phyloP scores from a whole-genome alignment of 1,140 invertebrate genomes.

The Holotrichia oblita region DNA sequence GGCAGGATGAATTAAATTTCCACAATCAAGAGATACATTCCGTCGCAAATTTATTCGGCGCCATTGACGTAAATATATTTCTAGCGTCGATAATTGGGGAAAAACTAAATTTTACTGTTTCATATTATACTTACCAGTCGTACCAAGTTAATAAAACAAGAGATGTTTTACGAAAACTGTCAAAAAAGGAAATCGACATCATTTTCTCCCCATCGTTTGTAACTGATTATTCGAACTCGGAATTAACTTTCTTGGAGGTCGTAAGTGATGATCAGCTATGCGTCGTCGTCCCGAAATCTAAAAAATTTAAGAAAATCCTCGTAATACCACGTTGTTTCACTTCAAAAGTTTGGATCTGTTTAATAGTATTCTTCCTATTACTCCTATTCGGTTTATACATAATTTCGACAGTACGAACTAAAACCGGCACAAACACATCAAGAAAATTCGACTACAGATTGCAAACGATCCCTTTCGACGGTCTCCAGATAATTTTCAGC shows the following conservation, averaged over 20 bases:
- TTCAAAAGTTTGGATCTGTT: background rate
- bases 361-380: background rate
- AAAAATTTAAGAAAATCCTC: background rate
- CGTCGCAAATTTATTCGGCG: background rate
- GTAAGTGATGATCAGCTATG: background rate
- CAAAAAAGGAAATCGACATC: background rate
- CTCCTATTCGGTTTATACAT: background rate
- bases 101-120: background rate
- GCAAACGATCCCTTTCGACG: background rate
- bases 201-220: background rate
- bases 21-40: background rate
- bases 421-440: background rate
- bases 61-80: background rate
- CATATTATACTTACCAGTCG: background rate
- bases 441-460: background rate
- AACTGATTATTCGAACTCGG: background rate
- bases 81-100: background rate
- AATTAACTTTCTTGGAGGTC: background rate
- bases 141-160: background rate
- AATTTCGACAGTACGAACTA: background rate
- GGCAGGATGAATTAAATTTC: background rate
- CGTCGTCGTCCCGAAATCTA: slow-evolving; percentile 11
- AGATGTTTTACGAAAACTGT: background rate
- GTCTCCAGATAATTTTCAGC: background rate
- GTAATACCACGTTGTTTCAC: background rate